Percentiles rank a stretch among this genome's conserved stretches.
phyloP scores from a whole-genome alignment of 2,797 vertebrate genomes.

The Stomatorhinus walkeri region DNA sequence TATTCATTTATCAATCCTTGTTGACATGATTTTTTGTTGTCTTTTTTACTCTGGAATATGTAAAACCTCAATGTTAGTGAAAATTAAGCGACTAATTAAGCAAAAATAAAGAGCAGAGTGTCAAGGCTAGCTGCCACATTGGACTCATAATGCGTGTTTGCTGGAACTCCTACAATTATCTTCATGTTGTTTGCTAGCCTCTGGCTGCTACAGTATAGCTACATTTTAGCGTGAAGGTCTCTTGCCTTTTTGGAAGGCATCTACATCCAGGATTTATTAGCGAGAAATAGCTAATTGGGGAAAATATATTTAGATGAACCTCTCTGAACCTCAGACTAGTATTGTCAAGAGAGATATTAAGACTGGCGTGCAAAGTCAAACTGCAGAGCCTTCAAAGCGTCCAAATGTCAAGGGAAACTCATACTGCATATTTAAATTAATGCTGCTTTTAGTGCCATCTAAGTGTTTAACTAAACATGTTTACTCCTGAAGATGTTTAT shows the following conservation, averaged over 20 bases:
- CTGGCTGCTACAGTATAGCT: too few species aligned
- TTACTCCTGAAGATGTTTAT: neutral
- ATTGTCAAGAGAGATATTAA: neutral
- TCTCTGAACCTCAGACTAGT: neutral
- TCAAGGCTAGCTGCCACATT: neutral
- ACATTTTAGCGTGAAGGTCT: neutral
- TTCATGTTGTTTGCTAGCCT: neutral
- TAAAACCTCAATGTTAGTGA: neutral
- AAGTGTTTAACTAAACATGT: neutral
- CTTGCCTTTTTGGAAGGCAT: neutral
- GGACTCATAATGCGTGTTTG: neutral
- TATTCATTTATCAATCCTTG: neutral
- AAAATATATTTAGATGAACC: neutral
- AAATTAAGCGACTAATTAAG: neutral
- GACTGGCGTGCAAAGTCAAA: neutral
- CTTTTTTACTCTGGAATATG: neutral
- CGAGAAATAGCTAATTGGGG: neutral
- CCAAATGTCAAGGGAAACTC: neutral
- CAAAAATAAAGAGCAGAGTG: neutral
- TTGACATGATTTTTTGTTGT: neutral
- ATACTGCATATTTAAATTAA: neutral
- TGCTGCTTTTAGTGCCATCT: neutral
- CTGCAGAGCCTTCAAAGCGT: neutral
- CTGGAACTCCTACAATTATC: neutral
- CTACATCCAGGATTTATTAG: constrained; percentile 4